A percentile compares a stretch with the other conserved stretches of the same genome.
These are phyloP conservation scores for Enteromius paludinosus DNA, from an alignment of 2,797 vertebrate species.

Conservation along the genomic window DNA sequence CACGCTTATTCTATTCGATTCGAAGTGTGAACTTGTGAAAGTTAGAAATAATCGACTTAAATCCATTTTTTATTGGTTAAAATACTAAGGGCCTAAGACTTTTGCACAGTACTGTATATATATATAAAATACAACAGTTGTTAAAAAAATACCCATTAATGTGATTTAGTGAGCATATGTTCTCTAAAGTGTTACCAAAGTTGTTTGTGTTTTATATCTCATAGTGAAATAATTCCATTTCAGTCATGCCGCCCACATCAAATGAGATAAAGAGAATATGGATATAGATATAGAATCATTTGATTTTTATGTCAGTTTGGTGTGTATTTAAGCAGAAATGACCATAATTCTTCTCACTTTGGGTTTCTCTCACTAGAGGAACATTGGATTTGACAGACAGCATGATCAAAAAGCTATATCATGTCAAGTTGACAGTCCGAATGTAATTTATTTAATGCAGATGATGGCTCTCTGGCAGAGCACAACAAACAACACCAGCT, in stretches of 20 bases:
- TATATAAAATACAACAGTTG: too few relatives aligned
- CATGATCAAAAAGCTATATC: slow-evolving; percentile 43
- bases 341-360: slow-evolving; percentile 35
- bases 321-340: slow-evolving; percentile 20
- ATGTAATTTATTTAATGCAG: slow-evolving; percentile 53
- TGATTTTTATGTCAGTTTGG: background rate
- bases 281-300: background rate
- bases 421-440: slow-evolving; percentile 33
- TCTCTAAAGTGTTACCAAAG: background rate
- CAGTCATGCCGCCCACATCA: background rate
- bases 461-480: slow-evolving; percentile 43
- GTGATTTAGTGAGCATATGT: background rate
- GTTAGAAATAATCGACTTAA: too few relatives aligned
- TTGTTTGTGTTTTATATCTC: background rate
- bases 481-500: background rate
- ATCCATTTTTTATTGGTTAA: too few relatives aligned
- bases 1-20: too few relatives aligned
- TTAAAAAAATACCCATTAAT: too few relatives aligned
- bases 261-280: background rate
- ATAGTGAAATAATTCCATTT: background rate
- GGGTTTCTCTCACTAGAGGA: slow-evolving; percentile 21
- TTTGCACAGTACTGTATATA: too few relatives aligned
- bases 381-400: slow-evolving; percentile 42
- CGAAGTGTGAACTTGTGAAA: too few relatives aligned
- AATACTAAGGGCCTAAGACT: too few relatives aligned